Evolutionary conservation across 2,113 vertebrate genomes (phyloP), one percentile per base, ranked within the genome.

Genomic region (Misgurnus anguillicaudatus): DNA sequence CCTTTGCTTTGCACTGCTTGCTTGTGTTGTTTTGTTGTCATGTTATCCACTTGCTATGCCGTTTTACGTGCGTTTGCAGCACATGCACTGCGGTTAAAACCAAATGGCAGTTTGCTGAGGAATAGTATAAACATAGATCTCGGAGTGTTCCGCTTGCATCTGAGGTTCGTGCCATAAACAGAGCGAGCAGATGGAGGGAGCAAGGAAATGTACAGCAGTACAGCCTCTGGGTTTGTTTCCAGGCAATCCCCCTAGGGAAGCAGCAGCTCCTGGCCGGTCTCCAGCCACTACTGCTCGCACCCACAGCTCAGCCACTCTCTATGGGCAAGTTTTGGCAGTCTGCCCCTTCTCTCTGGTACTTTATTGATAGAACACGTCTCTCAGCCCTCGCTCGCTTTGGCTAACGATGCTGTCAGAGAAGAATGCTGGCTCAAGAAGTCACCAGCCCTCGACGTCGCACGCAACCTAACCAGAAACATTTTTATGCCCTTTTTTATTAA

Each of bases 401-500:
- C 81, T 87, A 89, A 90, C 89, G 87, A 89, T 88, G 87, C 87
- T 85, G 85, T 88, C 85, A 85, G 86, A 86, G 65, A 81, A 84
- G 86, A 90, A 90, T 89, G 88, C 80, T 80, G 79, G 84, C 79
- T 84, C 80, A 62, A 85, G 79, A 84, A 85, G 76, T 60, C 61
- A 76, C 78, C 80, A 82, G 78, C 62, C 21, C 75, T 85, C 61
- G 17, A 78, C 48, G 11, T 83, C 64, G 81, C 84, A 85, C 81
- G 81, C 84, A 80, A 83, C 41, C 80, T 67, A 77, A 79, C 80
- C 82, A 74, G n/a, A 79, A 65, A 17, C 31, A 2, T 84, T 85
- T 83, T 86, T 81, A 86, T 83, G 58, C 82, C 80, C 80, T 38
- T 47, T 76, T 80, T 74, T 84, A 77, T 84, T 73, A 80, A 68